These are phyloP conservation scores for Chouioia cunea DNA, from an alignment of 2,888 invertebrate genomes.

Conservation along the genomic window DNA sequence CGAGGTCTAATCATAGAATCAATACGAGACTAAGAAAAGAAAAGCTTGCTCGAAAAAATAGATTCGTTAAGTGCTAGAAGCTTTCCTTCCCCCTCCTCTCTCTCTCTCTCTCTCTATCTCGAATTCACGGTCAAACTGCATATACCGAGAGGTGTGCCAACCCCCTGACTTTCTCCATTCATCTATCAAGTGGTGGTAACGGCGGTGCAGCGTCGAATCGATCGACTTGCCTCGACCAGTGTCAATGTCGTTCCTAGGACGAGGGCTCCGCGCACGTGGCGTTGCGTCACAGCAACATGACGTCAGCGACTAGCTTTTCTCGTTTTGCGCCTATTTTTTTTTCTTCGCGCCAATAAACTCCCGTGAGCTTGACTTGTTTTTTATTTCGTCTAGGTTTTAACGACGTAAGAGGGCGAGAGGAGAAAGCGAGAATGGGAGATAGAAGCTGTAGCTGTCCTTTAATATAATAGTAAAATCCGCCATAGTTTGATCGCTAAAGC, in stretches of 20 bases:
- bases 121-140: constrained; percentile 35
- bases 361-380: no score
- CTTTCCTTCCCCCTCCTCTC: no score
- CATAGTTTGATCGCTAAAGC: no score
- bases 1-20: constrained; percentile 19
- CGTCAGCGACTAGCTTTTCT: constrained; percentile 53
- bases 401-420: no score
- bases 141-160: constrained; percentile 47
- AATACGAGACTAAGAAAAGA: constrained; percentile 21
- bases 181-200: constrained; percentile 7
- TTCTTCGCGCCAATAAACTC: no score
- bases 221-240: constrained; percentile 57
- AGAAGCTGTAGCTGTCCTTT: no score
- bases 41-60: constrained; percentile 14
- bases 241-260: constrained; percentile 64
- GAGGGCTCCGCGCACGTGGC: constrained; percentile 48
- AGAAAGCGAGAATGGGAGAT: no score
- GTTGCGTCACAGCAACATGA: constrained; percentile 51
- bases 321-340: no score
- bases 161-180: constrained; percentile 18
- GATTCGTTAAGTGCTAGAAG: constrained; percentile 6
- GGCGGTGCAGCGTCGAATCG: constrained; percentile 49
- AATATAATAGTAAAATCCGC: no score
- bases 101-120: constrained; percentile 15
- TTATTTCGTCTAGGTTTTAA: no score